Conservation (phyloP, 2,113 vertebrate genomes). For the Alosa alosa region DNA sequence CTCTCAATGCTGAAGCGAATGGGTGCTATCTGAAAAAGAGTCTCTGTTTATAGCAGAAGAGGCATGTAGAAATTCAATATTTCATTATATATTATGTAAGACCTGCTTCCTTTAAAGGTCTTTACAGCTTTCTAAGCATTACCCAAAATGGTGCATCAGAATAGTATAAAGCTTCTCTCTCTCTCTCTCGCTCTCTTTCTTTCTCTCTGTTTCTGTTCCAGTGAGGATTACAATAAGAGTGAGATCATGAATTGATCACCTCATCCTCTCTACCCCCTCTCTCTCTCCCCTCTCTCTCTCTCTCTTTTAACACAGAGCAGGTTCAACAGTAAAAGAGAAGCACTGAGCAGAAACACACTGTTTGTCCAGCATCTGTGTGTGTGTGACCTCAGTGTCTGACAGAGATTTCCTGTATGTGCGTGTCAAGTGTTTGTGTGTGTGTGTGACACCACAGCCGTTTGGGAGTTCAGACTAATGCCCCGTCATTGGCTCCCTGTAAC, state of each 20-base stretch:
- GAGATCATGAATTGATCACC: not conserved
- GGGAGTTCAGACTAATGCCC: conserved; percentile 47
- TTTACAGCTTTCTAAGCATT: not conserved
- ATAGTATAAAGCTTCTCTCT: not conserved
- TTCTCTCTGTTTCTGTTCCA: not conserved
- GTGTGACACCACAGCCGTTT: conserved; percentile 42
- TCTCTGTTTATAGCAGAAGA: not conserved
- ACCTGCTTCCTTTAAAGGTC: not conserved
- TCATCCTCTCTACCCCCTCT: not conserved
- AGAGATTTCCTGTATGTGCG: conserved; percentile 29
- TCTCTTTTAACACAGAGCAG: not conserved
- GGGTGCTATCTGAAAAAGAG: not conserved
- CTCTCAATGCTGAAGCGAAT: not conserved
- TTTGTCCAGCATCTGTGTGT: conserved; percentile 42
- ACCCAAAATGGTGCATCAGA: not conserved
- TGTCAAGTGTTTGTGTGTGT: not conserved
- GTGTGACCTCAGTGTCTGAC: conserved; percentile 41
- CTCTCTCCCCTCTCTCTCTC: not conserved
- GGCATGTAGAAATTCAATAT: conserved; percentile 2
- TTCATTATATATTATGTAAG: not conserved
- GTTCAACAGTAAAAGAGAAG: not conserved
- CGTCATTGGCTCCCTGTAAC: conserved; percentile 61
- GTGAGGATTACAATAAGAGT: not conserved
- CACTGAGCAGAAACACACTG: not conserved
- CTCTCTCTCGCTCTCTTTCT: not conserved